These are phyloP conservation scores for Meghimatium bilineatum DNA, from an alignment of 2,888 invertebrate genomes.

Conservation along the genomic window DNA sequence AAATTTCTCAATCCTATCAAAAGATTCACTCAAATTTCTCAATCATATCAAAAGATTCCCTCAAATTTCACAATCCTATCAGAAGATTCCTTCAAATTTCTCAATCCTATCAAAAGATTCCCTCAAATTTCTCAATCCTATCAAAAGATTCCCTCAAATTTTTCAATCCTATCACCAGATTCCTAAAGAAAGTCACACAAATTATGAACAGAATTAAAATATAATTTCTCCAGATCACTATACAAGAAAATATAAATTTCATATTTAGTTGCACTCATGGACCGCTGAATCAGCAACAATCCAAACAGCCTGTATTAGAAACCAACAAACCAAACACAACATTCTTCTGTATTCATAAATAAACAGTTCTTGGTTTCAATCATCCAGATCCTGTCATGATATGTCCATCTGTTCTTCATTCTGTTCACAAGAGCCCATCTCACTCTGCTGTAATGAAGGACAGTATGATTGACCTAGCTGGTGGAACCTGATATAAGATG, in stretches of 20 bases:
- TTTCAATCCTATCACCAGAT: too few species aligned
- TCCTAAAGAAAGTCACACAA: too few species aligned
- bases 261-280: too few species aligned
- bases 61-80: neutral
- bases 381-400: neutral
- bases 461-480: neutral
- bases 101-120: neutral
- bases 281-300: too few species aligned
- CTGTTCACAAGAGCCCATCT: neutral
- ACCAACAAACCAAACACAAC: neutral
- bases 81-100: neutral
- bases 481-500: neutral
- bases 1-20: neutral
- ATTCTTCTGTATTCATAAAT: neutral
- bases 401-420: conserved; percentile 40
- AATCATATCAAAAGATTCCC: neutral
- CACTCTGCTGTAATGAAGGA: neutral
- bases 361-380: neutral
- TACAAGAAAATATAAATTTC: too few species aligned
- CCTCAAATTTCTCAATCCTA: neutral
- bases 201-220: too few species aligned
- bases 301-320: too few species aligned
- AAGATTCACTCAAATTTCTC: neutral
- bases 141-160: neutral
- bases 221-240: too few species aligned